Percentiles rank a stretch among this genome's conserved stretches.
These are phyloP conservation scores for Styela plicata DNA, from an alignment of 23 tunicate species.

Conservation along the genomic window DNA sequence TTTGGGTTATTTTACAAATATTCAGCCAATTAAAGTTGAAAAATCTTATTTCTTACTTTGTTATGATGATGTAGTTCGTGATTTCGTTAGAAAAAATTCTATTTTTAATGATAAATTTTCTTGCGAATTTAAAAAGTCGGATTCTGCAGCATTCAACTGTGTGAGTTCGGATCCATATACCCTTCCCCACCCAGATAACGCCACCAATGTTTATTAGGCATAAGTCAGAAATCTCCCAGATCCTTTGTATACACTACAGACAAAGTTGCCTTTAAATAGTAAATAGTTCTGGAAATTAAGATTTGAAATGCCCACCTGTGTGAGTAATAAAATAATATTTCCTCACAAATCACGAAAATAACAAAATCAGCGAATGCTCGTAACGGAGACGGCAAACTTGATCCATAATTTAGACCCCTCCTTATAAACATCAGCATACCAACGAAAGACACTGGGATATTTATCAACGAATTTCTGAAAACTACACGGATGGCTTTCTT, in stretches of 20 bases:
- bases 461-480: slow-evolving; percentile 35
- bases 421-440: slow-evolving; percentile 27
- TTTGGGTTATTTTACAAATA: too few relatives aligned
- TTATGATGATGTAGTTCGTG: too few relatives aligned
- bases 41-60: too few relatives aligned
- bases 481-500: slow-evolving; percentile 28
- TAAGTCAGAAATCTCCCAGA: neutral
- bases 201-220: neutral
- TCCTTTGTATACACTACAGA: too few relatives aligned
- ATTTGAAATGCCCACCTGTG: slow-evolving; percentile 43
- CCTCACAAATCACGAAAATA: slow-evolving; percentile 47
- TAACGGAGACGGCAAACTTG: slow-evolving; percentile 39
- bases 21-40: too few relatives aligned
- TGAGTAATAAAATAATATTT: slow-evolving; percentile 52
- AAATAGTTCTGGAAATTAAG: too few relatives aligned
- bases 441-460: neutral
- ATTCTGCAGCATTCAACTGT: too few relatives aligned
- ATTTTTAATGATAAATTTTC: too few relatives aligned
- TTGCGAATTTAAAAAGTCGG: too few relatives aligned
- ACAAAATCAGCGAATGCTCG: slow-evolving; percentile 34
- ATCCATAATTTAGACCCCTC: slow-evolving; percentile 43
- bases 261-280: too few relatives aligned
- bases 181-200: neutral
- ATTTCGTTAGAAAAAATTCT: too few relatives aligned
- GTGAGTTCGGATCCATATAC: too few relatives aligned